Evolutionary conservation across 2,797 vertebrate genomes (phyloP).

Genomic region (Diplodus puntazzo): DNA sequence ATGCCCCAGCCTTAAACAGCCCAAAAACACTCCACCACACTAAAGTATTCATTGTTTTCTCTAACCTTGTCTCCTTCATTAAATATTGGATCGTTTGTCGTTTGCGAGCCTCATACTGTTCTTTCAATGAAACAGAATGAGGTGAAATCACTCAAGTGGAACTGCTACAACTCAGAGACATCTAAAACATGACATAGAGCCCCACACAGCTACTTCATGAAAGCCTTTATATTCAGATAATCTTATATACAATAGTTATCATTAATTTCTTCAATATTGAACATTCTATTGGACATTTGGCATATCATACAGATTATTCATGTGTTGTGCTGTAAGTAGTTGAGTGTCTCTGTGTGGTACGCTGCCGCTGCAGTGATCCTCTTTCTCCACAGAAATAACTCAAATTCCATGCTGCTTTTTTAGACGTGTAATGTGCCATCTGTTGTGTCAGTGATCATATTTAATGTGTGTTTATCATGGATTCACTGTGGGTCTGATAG

Average conservation of each 20-base stretch:
- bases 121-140: not conserved
- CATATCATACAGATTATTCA: too few relatives aligned
- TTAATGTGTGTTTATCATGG: not conserved
- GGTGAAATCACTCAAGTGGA: not conserved
- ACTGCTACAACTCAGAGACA: not conserved
- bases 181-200: not conserved
- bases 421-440: slow-evolving; percentile 5
- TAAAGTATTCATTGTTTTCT: not conserved
- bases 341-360: not conserved
- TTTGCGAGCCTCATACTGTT: not conserved
- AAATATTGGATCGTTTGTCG: not conserved
- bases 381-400: not conserved
- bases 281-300: not conserved
- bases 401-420: slow-evolving; percentile 3
- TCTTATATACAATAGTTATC: not conserved
- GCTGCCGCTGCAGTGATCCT: not conserved
- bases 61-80: not conserved
- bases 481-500: slow-evolving; percentile 1
- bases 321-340: not conserved
- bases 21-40: not conserved
- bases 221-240: not conserved
- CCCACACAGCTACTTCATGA: not conserved
- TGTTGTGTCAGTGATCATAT: slow-evolving; percentile 11
- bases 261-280: not conserved
- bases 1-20: too few relatives aligned